Base-by-base conservation (phyloP, 2,888 invertebrate genomes). In the Clostera curtula region DNA sequence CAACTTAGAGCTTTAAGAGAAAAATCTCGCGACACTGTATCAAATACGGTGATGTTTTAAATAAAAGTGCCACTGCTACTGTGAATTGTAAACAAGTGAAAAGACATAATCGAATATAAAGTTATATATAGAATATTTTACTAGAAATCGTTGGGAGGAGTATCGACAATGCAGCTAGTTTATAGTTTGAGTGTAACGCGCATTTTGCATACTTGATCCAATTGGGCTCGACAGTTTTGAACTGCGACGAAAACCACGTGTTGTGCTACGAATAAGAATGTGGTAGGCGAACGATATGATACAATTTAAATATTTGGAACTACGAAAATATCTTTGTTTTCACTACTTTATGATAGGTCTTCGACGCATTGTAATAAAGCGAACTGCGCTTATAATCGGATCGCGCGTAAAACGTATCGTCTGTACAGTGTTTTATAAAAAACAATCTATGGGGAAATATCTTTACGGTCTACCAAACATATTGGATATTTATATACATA, bases 1-100 rank as follows among this genome's bases (percentile, higher is more conserved):
- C 74, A 72, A 66, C 60, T 43, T 55, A 64, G 64, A 80, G 80
- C 72, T 75, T 77, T 80, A 80, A 79, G 75, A 60, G 57, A 56
- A 47, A 44, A 56, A 66, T 68, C 60, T 66, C 72, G 64, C 62
- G 67, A 61, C 48, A 49, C 76, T 75, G 80, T 80, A 80, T 82
- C 6, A 59, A 63, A 79, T 82, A 73, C 80, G 69, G 79, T 59
- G 39, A 45, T 40, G 57, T 50, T 54, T 57, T 49, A 45, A 49
- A 57, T 60, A 52, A 46, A 68, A 64, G 75, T 80, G 80, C 80
- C 80, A 80, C 55, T 51, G 51, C 49, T 56, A 46, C 40, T 45
- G 43, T 49, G 47, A 46, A 44, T 40, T 36, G 42, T 42, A 48
- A 47, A 45, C 45, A 37, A 42, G 25, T 37, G 40, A 35, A 29